Conservation (phyloP, 2,113 vertebrate genomes). For the Martes martes region DNA sequence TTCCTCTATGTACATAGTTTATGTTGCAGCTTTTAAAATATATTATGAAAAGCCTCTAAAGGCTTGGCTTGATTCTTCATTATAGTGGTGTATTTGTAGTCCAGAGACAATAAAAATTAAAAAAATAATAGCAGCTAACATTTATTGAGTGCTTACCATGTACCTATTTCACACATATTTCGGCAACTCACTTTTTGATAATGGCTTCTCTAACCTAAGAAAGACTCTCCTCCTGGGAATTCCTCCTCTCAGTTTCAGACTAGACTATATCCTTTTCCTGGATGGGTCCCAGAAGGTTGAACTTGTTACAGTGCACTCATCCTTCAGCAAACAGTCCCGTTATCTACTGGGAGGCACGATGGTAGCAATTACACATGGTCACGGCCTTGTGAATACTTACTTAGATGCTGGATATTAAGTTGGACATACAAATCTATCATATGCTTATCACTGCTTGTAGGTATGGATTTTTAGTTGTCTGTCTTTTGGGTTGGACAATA, state of each 20-base stretch:
- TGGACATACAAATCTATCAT: neutral
- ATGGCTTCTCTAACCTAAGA: neutral
- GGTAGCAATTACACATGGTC: neutral
- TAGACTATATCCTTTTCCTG: neutral
- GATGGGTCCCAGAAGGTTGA: neutral
- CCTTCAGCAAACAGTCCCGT: neutral
- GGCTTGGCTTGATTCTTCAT: neutral
- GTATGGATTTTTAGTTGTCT: neutral
- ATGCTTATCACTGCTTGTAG: neutral
- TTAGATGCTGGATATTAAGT: neutral
- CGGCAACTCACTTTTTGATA: neutral
- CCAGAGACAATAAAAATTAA: neutral
- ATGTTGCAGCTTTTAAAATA: neutral
- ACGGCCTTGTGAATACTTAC: neutral
- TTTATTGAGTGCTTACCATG: neutral
- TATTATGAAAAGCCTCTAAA: conserved; percentile 20
- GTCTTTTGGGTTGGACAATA: neutral
- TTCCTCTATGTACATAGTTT: conserved; percentile 30
- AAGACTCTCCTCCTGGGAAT: neutral
- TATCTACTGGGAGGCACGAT: neutral
- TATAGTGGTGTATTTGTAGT: neutral
- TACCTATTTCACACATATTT: neutral
- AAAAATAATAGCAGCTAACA: neutral
- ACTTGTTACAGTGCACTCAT: neutral
- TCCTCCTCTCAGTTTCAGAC: neutral